These are phyloP conservation scores for Isotomurus palustris DNA, from an alignment of 2,888 invertebrate genomes.

Conservation along the genomic window DNA sequence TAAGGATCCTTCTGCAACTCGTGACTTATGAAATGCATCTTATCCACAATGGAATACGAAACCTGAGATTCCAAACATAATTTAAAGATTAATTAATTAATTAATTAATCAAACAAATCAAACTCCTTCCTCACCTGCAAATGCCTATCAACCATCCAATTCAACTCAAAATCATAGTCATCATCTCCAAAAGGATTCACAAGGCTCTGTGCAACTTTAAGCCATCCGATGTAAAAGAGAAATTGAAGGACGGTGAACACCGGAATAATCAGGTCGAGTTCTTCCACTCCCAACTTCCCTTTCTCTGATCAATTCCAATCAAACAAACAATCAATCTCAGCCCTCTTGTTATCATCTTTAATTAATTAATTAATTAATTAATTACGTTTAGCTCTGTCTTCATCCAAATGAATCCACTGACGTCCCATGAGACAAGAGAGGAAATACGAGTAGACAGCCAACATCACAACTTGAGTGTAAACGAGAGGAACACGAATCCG, in stretches of 20 bases:
- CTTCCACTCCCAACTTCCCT: constrained; percentile 6
- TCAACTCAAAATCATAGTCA: constrained; percentile 80
- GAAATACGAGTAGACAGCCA: constrained; percentile 54
- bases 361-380: too few species aligned
- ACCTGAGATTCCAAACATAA: neutral
- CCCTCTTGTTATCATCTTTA: neutral
- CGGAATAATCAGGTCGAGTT: constrained; percentile 1
- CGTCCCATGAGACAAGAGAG: constrained; percentile 52
- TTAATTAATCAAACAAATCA: neutral
- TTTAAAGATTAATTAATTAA: neutral
- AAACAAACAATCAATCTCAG: neutral
- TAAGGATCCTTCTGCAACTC: neutral
- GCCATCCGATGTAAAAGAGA: constrained; percentile 65
- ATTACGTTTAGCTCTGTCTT: too few species aligned
- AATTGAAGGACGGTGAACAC: constrained; percentile 5
- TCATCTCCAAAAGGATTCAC: constrained; percentile 87
- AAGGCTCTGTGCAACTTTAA: constrained; percentile 84
- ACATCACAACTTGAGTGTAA: constrained; percentile 53
- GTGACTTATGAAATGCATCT: constrained; percentile 4
- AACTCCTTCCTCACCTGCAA: constrained; percentile 7
- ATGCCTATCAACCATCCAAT: constrained; percentile 10
- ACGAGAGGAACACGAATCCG: constrained; percentile 50
- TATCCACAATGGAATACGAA: constrained; percentile 5
- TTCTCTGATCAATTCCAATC: neutral
- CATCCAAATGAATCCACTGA: constrained; percentile 45